phyloP scores from a whole-genome alignment of 2,113 vertebrate genomes.

The Delphinus delphis region DNA sequence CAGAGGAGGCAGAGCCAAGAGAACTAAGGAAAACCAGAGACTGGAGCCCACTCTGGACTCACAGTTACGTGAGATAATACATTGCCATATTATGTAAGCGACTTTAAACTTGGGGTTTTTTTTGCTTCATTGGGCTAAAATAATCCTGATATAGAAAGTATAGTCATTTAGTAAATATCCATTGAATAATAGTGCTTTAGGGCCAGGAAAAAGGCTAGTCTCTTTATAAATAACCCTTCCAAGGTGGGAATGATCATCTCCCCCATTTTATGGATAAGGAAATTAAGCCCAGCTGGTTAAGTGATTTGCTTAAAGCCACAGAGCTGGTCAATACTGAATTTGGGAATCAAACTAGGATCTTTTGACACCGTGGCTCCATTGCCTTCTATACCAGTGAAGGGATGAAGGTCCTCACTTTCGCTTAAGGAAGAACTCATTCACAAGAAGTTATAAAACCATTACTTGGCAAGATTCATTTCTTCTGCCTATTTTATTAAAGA shows the following conservation, averaged over 20 bases:
- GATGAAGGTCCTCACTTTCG: not conserved
- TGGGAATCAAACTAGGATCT: not conserved
- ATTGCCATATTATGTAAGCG: not conserved
- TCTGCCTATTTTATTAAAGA: not conserved
- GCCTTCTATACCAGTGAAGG: not conserved
- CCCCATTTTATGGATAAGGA: not conserved
- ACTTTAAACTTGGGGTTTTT: not conserved
- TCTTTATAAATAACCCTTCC: not conserved
- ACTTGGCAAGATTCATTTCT: not conserved
- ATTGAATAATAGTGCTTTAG: not conserved
- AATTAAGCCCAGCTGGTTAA: not conserved
- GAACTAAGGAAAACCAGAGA: not conserved
- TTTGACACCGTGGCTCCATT: not conserved
- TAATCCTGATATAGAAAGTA: not conserved
- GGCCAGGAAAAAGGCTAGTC: not conserved
- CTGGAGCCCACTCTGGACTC: too few relatives aligned
- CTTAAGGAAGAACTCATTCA: not conserved
- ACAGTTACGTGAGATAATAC: not conserved
- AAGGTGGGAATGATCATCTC: not conserved
- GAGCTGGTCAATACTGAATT: not conserved
- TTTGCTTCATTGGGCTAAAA: not conserved
- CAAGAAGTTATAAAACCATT: not conserved
- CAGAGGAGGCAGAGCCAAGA: not conserved
- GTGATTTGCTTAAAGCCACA: not conserved
- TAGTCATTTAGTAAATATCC: not conserved